Conservation (phyloP, 2,888 invertebrate species). For the Tinea semifulvella region DNA sequence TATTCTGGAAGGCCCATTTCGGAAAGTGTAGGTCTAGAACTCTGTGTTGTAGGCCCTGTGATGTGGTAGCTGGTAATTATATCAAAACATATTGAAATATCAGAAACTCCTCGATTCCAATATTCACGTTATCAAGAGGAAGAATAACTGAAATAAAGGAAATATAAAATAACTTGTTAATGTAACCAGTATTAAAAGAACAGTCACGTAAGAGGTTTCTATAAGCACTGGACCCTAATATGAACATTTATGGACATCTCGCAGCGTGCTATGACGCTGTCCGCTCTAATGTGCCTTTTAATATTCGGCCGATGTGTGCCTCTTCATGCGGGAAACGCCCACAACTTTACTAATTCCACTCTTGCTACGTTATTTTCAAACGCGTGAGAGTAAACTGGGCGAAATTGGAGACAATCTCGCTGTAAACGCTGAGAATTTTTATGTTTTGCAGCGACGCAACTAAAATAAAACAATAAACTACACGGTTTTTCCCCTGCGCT, state of each 20-base stretch:
- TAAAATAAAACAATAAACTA: slow-evolving; percentile 31
- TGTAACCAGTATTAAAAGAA: slow-evolving; percentile 33
- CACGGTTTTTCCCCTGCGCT: slow-evolving; percentile 2
- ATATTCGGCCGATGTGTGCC: slow-evolving; percentile 51
- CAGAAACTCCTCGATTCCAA: too few relatives aligned
- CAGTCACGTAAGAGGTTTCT: background rate
- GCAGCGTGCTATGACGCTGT: slow-evolving; percentile 27
- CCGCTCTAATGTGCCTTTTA: slow-evolving; percentile 51
- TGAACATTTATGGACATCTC: slow-evolving; percentile 45
- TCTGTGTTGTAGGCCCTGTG: too few relatives aligned
- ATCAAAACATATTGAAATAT: too few relatives aligned
- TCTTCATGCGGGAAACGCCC: slow-evolving; percentile 30
- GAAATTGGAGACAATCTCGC: slow-evolving; percentile 41
- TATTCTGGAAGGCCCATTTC: too few relatives aligned
- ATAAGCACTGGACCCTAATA: slow-evolving; percentile 28
- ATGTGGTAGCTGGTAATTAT: too few relatives aligned
- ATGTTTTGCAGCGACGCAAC: slow-evolving; percentile 32
- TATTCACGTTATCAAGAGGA: too few relatives aligned
- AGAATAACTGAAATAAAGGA: too few relatives aligned
- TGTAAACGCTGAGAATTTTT: slow-evolving; percentile 40
- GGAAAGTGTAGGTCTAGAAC: too few relatives aligned
- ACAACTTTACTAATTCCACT: slow-evolving; percentile 44
- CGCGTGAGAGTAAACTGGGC: slow-evolving; percentile 28
- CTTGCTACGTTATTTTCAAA: slow-evolving; percentile 39
- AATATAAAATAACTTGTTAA: too few relatives aligned